phyloP scores from a whole-genome alignment of 2,797 vertebrate genomes.

The Typhlichthys eigenmanni region DNA sequence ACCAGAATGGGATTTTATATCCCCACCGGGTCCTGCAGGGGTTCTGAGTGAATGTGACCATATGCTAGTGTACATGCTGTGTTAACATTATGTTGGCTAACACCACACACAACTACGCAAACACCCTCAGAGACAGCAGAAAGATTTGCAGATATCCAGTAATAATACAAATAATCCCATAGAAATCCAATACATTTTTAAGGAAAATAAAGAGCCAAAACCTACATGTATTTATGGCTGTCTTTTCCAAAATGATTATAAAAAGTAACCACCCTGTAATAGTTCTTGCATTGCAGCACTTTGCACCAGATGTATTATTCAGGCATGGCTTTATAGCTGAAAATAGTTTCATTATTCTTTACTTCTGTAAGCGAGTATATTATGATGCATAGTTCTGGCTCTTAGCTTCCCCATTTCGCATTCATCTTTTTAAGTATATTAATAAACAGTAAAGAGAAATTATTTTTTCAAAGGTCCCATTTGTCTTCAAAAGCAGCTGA shows the following conservation, averaged over 20 bases:
- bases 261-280: conserved; percentile 80
- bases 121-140: conserved; percentile 14
- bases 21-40: too few species aligned
- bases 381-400: conserved; percentile 72
- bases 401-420: conserved; percentile 66
- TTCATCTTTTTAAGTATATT: conserved; percentile 84
- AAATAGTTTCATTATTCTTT: conserved; percentile 81
- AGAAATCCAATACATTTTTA: conserved; percentile 37
- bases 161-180: conserved; percentile 1
- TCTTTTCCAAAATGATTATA: conserved; percentile 78
- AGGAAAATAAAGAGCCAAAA: conserved; percentile 47
- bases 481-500: conserved; percentile 81
- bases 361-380: conserved; percentile 72
- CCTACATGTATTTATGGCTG: conserved; percentile 70
- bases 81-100: too few species aligned
- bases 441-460: conserved; percentile 81
- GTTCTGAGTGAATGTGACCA: too few species aligned
- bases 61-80: too few species aligned
- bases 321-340: conserved; percentile 74
- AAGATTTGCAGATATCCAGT: conserved; percentile 30
- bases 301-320: conserved; percentile 79
- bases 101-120: background rate
- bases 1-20: too few species aligned
- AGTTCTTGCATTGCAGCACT: conserved; percentile 78
- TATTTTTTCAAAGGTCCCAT: conserved; percentile 78